Evolutionary conservation across 2,888 invertebrate species (phyloP), one percentile per base, ranked within the genome.

Genomic region (Macrophya annulata): DNA sequence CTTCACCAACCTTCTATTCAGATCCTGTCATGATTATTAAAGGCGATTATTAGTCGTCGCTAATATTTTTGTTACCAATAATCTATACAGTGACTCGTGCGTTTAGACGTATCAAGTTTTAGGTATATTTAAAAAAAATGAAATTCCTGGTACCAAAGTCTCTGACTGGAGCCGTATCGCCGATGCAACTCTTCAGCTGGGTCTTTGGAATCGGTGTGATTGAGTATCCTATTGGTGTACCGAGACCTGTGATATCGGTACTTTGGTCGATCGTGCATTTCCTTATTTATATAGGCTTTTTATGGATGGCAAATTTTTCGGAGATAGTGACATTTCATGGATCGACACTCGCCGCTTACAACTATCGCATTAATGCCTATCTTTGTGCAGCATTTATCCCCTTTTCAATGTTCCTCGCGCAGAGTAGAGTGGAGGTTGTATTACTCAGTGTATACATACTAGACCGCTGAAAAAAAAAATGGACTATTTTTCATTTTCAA

Each of bases 161-260:
- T 9, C 4, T 40, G 2, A 71, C 2, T 71, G n/a, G 0, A 15
- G 6, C 1, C 17, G 8, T 4, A 8, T 17, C 12, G 8, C 71
- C 71, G 9, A 37, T 40, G 0, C 0, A 0, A 6, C 40, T 37
- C 17, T n/a, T 71, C 71, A 71, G 25, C 40, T 71, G 31, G 8
- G 15, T 15, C 9, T 37, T 40, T 37, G 71, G 71, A 71, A 37
- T 71, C 1, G 71, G 71, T 37, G 40, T 71, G 5, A 40, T 71
- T 71, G 17, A 71, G 40, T 71, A 71, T 71, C 71, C 71, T 17
- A 8, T 40, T 8, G 71, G 71, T 17, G 40, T 2, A 71, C 71
- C 40, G 9, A 15, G 71, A 17, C 71, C 71, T 40, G 40, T 17
- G 3, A 40, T 71, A 71, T 71, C 71, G 17, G 71, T 17, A 6